Conservation (phyloP, 92 coral and sea anemone species). For the Epizoanthus rinbou region DNA sequence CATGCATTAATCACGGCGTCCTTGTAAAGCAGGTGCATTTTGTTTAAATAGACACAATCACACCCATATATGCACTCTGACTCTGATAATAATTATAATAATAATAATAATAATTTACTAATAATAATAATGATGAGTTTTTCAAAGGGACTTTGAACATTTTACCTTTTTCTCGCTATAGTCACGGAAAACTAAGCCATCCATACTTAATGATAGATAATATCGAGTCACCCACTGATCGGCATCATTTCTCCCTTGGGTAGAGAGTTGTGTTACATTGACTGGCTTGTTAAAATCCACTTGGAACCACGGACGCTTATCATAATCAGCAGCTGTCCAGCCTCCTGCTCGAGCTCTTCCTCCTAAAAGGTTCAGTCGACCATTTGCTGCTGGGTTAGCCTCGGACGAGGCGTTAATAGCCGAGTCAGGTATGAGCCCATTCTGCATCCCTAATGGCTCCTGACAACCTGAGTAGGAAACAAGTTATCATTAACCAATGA, state of each 20-base stretch:
- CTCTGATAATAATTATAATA: too few relatives aligned
- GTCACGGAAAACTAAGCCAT: background rate
- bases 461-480: background rate
- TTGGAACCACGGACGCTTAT: background rate
- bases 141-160: too few relatives aligned
- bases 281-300: background rate
- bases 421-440: background rate
- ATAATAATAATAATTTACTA: too few relatives aligned
- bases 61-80: too few relatives aligned
- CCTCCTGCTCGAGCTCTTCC: background rate
- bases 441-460: constrained; percentile 9
- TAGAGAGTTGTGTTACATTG: background rate
- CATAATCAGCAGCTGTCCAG: background rate
- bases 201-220: background rate
- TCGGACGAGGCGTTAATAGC: constrained; percentile 10
- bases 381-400: background rate
- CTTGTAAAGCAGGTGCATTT: too few relatives aligned
- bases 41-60: too few relatives aligned
- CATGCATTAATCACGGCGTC: too few relatives aligned
- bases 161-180: too few relatives aligned
- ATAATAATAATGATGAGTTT: too few relatives aligned
- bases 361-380: background rate
- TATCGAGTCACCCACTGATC: background rate
- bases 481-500: too few relatives aligned
- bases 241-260: background rate